Evolutionary conservation across 2,113 vertebrate genomes (phyloP).

Genomic region (Myodes glareolus): DNA sequence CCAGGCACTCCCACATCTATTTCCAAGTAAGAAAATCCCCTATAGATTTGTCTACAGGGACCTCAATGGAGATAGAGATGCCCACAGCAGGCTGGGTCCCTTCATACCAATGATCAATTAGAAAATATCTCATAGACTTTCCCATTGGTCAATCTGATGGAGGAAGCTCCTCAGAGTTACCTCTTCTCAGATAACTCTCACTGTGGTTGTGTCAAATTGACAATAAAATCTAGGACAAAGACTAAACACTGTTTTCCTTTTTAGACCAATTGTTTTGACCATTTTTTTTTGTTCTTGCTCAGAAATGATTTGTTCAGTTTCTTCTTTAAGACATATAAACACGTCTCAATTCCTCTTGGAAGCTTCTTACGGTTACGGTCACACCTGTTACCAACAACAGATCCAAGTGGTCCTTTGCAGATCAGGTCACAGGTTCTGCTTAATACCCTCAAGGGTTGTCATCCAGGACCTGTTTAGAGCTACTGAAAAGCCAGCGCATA

Average conservation of each 20-base stretch:
- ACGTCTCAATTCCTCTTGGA: neutral
- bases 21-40: neutral
- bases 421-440: neutral
- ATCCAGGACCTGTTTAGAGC: neutral
- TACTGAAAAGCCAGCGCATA: neutral
- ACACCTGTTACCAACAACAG: neutral
- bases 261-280: neutral
- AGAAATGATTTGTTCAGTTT: constrained; percentile 24
- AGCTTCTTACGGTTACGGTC: neutral
- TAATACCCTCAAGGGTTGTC: neutral
- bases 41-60: neutral
- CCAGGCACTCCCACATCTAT: neutral
- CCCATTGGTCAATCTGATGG: neutral
- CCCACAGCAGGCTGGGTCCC: neutral
- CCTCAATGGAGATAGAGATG: neutral
- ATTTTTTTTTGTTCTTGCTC: neutral
- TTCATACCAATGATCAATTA: neutral
- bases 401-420: neutral
- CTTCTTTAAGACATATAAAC: neutral
- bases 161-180: neutral
- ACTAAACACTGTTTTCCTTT: neutral
- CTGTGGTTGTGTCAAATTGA: neutral
- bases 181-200: neutral
- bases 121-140: neutral
- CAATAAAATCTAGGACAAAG: neutral